These are phyloP conservation scores for Ephestia elutella DNA, from an alignment of 1,140 invertebrate species.

Conservation along the genomic window DNA sequence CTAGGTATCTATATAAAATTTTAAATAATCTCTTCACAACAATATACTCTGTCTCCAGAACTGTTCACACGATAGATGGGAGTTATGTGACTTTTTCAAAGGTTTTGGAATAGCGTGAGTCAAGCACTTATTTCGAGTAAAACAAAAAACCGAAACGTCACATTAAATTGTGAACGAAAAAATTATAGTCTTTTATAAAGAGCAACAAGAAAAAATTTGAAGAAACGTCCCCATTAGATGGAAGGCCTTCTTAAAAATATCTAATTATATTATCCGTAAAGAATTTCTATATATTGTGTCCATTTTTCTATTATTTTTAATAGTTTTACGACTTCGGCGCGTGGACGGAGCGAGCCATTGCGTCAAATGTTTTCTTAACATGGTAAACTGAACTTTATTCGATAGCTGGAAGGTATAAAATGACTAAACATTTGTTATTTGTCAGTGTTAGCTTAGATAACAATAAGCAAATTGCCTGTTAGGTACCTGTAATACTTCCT, in stretches of 20 bases:
- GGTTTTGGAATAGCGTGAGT: background rate
- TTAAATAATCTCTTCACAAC: too few relatives aligned
- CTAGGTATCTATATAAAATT: too few relatives aligned
- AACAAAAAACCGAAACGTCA: constrained; percentile 7
- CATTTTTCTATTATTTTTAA: constrained; percentile 43
- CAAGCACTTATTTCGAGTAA: background rate
- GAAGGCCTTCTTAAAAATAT: background rate
- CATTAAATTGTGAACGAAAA: background rate
- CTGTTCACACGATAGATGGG: background rate
- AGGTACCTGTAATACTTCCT: background rate
- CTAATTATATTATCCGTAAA: constrained; percentile 40
- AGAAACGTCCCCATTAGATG: background rate
- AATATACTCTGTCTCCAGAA: background rate
- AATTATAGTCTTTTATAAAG: background rate
- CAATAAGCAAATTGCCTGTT: background rate
- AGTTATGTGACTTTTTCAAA: background rate
- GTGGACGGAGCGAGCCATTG: constrained; percentile 48
- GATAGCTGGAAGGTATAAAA: background rate
- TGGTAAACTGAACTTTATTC: background rate
- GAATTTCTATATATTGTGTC: constrained; percentile 49
- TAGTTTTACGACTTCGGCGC: constrained; percentile 52
- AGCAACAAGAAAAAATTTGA: background rate
- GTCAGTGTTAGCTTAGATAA: background rate
- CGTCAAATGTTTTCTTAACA: background rate
- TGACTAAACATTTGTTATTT: background rate